Base-by-base conservation (phyloP, 2,888 invertebrate genomes). In the Eumacrocentrus americanus region DNA sequence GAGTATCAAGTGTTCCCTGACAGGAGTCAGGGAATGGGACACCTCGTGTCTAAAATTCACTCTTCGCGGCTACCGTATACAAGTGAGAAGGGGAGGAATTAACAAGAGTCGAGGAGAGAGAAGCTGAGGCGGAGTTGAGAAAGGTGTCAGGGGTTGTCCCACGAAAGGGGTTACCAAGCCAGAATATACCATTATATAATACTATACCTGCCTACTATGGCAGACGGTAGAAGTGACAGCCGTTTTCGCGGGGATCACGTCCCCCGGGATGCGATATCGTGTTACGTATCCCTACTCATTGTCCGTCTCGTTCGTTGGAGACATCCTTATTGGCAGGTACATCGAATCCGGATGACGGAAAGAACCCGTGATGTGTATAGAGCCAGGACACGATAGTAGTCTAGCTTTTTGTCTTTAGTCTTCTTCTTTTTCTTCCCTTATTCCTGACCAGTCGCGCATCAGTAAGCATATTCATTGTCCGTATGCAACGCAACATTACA, bases 251-350 rank as follows among this genome's bases (percentile, higher is more conserved):
- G 58, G 58, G 58, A 64, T 60, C 62, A 60, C 60, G 47, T 51
- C 62, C 60, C 56, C 60, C 62, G 40, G 61, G 60, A 61, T 65
- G 61, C 66, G 66, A 69, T 67, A 74, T 74, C 71, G 70, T 70
- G 67, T 72, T 72, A 73, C 74, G 63, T 35, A 14, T 35, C 25
- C 37, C 57, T 48, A 23, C 25, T 48, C 48, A 23, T 34, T 50
- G 3, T 50, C 20, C 22, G 37, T 52, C 38, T 38, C 38, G n/a
- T 34, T 51, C 12, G 20, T 37, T 16, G 16, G 16, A 34, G 29
- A 18, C 54, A 44, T 47, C 50, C 40, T 57, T 25, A 50, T 50
- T 50, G 23, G 29, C 53, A 54, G 29, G 18, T 51, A 51, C 40
- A 7, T 40, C 25, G 38, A 40, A 16, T 23, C 25, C 53, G 18